A percentile compares a stretch with the other conserved stretches of the same genome.
These are phyloP conservation scores for Lepidocyrtinus sp. DNA, from an alignment of 2,888 invertebrate species.

Conservation along the genomic window DNA sequence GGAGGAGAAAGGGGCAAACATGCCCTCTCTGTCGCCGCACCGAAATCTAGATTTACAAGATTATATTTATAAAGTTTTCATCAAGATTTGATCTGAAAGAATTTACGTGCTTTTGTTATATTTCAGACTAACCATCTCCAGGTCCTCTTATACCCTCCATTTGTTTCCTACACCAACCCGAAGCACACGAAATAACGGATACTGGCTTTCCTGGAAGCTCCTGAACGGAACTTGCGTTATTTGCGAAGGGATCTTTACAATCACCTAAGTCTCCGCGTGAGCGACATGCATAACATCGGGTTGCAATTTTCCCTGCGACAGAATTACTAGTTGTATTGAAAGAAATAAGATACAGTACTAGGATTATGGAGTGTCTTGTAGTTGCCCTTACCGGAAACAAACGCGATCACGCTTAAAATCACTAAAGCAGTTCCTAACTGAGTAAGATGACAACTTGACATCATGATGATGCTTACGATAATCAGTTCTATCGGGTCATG, in stretches of 20 bases:
- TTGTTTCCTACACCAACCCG: slow-evolving; percentile 94
- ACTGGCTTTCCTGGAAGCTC: slow-evolving; percentile 79
- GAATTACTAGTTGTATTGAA: too few relatives aligned
- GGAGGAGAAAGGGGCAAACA: slow-evolving; percentile 90
- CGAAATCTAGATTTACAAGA: slow-evolving; percentile 80
- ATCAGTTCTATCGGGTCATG: too few relatives aligned
- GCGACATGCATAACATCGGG: slow-evolving; percentile 87
- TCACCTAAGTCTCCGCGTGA: slow-evolving; percentile 90
- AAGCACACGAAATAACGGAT: slow-evolving; percentile 85
- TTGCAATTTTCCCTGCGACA: slow-evolving; percentile 76
- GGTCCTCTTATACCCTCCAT: slow-evolving; percentile 84
- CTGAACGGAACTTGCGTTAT: slow-evolving; percentile 84
- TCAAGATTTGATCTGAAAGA: neutral
- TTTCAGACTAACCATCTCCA: slow-evolving; percentile 78
- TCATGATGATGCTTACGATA: too few relatives aligned
- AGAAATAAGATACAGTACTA: too few relatives aligned
- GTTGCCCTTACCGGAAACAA: too few relatives aligned
- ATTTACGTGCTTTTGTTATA: neutral
- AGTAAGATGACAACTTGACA: too few relatives aligned
- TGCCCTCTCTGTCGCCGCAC: slow-evolving; percentile 88
- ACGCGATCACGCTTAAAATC: too few relatives aligned
- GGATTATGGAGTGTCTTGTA: too few relatives aligned
- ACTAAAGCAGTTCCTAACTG: too few relatives aligned
- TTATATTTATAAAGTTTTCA: too few relatives aligned
- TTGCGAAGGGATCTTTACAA: slow-evolving; percentile 88